These are phyloP conservation scores for Euclidia mi DNA, from an alignment of 2,888 invertebrate genomes.

Conservation along the genomic window DNA sequence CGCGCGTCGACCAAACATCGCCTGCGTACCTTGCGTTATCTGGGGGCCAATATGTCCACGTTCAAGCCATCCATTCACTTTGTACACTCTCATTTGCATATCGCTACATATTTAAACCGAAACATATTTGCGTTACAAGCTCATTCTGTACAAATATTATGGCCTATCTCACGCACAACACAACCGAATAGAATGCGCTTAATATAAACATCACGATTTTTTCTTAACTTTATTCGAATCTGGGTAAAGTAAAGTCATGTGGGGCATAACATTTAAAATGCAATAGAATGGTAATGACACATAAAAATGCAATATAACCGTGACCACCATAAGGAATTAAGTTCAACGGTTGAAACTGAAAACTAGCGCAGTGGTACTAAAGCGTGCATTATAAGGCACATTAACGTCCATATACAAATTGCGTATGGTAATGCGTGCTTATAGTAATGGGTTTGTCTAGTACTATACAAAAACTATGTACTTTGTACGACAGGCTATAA, in stretches of 20 bases:
- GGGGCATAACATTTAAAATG: conserved; percentile 38
- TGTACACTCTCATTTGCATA: conserved; percentile 59
- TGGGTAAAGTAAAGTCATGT: conserved; percentile 8
- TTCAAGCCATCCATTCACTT: conserved; percentile 62
- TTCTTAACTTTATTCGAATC: conserved; percentile 11
- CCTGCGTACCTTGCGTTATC: conserved; percentile 58
- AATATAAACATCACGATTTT: conserved; percentile 2
- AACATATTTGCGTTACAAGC: conserved; percentile 31
- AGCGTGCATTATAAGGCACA: conserved; percentile 40
- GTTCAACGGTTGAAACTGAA: conserved; percentile 53
- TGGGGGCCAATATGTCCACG: conserved; percentile 63
- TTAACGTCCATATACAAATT: conserved; percentile 45
- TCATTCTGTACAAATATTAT: conserved; percentile 34
- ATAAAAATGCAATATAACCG: conserved; percentile 50
- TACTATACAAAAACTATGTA: conserved; percentile 18
- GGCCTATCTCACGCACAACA: conserved; percentile 13
- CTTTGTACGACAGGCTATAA: conserved; percentile 30
- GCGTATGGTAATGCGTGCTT: conserved; percentile 30
- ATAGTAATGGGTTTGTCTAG: conserved; percentile 40
- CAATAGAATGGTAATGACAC: conserved; percentile 44
- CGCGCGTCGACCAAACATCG: conserved; percentile 61
- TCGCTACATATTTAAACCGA: conserved; percentile 46
- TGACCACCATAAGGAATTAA: conserved; percentile 49
- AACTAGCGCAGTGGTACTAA: conserved; percentile 47
- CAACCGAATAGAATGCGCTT: background rate